A percentile compares a stretch with the other conserved stretches of the same genome.
phyloP scores from a whole-genome alignment of 2,888 invertebrate species.

The Macrosoma leucophasiata region DNA sequence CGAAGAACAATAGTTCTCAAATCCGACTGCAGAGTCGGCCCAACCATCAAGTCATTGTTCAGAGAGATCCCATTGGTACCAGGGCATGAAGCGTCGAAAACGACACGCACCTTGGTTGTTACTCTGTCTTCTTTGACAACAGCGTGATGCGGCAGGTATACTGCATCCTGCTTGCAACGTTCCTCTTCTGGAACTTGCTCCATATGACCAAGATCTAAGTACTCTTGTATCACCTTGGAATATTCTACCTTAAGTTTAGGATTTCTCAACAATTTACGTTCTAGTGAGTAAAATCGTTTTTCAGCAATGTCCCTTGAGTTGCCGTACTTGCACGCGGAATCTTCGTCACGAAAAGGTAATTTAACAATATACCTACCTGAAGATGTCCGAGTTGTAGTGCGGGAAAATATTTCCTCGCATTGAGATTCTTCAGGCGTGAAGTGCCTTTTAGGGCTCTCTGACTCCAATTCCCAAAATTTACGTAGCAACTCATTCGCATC shows the following conservation, averaged over 20 bases:
- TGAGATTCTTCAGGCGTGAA: conserved; percentile 22
- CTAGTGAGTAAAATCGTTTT: conserved; percentile 19
- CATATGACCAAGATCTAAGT: conserved; percentile 24
- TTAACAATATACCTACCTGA: conserved; percentile 22
- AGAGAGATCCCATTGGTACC: conserved; percentile 20
- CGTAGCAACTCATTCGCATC: conserved; percentile 14
- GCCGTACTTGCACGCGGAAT: conserved; percentile 13
- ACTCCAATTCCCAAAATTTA: conserved; percentile 28
- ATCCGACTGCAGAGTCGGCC: conserved; percentile 28
- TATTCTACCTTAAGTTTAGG: conserved; percentile 20
- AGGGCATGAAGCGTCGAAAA: conserved; percentile 22
- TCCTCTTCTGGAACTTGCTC: conserved; percentile 6
- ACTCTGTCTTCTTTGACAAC: conserved; percentile 23
- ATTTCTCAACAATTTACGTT: conserved; percentile 17
- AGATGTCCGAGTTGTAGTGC: conserved; percentile 16
- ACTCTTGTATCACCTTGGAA: conserved; percentile 23
- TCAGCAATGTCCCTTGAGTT: conserved; percentile 17
- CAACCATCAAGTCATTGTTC: conserved; percentile 26
- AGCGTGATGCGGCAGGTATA: conserved; percentile 32
- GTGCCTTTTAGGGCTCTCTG: conserved; percentile 13
- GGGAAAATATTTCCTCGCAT: conserved; percentile 20
- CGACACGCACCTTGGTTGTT: conserved; percentile 16
- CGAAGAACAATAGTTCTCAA: conserved; percentile 27
- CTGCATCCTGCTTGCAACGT: conserved; percentile 8
- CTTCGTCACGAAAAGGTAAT: conserved; percentile 22